Evolutionary conservation across 2,888 invertebrate genomes (phyloP).

Genomic region (Andrena haemorrhoa): DNA sequence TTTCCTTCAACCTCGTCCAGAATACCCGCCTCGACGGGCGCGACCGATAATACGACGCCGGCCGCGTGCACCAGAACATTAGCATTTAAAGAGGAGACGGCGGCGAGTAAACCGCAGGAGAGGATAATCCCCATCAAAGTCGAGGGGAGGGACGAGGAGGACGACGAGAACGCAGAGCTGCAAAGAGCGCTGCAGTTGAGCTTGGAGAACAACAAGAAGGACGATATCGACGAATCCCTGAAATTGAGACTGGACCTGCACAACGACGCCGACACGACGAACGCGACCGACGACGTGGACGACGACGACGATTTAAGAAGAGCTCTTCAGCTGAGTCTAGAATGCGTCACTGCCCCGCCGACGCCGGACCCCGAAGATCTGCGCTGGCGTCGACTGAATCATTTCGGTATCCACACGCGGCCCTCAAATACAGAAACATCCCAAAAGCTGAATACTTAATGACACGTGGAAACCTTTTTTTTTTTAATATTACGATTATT

Average conservation of each 20-base stretch:
- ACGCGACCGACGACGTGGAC: conserved; percentile 73
- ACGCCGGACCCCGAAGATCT: conserved; percentile 82
- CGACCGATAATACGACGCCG: conserved; percentile 1
- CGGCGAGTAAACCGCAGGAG: conserved; percentile 68
- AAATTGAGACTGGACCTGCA: conserved; percentile 73
- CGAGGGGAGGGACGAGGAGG: conserved; percentile 71
- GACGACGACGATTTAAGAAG: conserved; percentile 85
- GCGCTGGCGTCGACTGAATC: conserved; percentile 79
- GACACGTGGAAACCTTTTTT: conserved; percentile 61
- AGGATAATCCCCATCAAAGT: conserved; percentile 80
- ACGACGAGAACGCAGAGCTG: conserved; percentile 85
- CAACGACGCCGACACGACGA: conserved; percentile 57
- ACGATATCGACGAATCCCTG: conserved; percentile 69
- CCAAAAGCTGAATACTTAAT: conserved; percentile 82
- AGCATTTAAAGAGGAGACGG: conserved; percentile 24
- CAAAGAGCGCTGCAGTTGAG: conserved; percentile 86
- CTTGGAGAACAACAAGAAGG: conserved; percentile 82
- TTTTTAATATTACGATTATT: conserved; percentile 66
- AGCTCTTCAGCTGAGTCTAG: conserved; percentile 86
- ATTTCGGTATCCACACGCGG: conserved; percentile 75
- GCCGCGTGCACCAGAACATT: conserved; percentile 18
- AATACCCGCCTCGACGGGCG: not conserved
- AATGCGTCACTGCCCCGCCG: conserved; percentile 82
- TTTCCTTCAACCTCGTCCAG: conserved; percentile 16
- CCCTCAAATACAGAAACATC: conserved; percentile 77